These are phyloP conservation scores for Tortrix viridana DNA, from an alignment of 2,888 invertebrate species.

Conservation along the genomic window DNA sequence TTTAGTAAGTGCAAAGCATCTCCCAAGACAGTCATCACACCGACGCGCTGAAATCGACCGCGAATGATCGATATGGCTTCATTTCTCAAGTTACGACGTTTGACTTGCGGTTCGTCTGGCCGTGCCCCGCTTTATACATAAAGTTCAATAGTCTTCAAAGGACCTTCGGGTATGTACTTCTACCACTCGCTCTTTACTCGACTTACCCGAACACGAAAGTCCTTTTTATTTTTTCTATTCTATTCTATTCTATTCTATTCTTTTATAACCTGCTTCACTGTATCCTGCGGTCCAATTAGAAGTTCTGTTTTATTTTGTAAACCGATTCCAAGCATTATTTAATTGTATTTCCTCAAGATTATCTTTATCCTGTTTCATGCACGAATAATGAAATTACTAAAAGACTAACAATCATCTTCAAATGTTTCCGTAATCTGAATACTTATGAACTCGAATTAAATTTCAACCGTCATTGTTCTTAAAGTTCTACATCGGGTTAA, in stretches of 20 bases:
- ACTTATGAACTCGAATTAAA: slow-evolving; percentile 17
- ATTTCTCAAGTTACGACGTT: slow-evolving; percentile 59
- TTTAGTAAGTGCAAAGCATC: slow-evolving; percentile 12
- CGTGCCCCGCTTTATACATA: slow-evolving; percentile 46
- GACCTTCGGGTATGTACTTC: too few species aligned
- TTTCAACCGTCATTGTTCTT: slow-evolving; percentile 6
- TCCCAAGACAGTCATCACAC: slow-evolving; percentile 19
- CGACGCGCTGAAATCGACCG: slow-evolving; percentile 53
- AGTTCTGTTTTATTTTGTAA: too few species aligned
- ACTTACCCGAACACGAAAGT: too few species aligned
- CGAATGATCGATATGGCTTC: slow-evolving; percentile 56
- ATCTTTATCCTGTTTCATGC: neutral
- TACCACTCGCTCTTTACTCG: too few species aligned
- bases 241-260: too few species aligned
- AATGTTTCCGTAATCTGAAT: slow-evolving; percentile 6
- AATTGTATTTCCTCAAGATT: too few species aligned
- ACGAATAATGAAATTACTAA: neutral
- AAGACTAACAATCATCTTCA: neutral
- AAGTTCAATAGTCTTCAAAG: too few species aligned
- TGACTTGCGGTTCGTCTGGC: slow-evolving; percentile 61
- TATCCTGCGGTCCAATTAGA: too few species aligned
- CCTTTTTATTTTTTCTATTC: too few species aligned
- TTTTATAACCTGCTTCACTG: too few species aligned
- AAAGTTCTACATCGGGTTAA: slow-evolving; percentile 9
- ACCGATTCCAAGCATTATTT: too few species aligned